phyloP scores from a whole-genome alignment of 2,797 vertebrate species.

The Rallus crepitans region DNA sequence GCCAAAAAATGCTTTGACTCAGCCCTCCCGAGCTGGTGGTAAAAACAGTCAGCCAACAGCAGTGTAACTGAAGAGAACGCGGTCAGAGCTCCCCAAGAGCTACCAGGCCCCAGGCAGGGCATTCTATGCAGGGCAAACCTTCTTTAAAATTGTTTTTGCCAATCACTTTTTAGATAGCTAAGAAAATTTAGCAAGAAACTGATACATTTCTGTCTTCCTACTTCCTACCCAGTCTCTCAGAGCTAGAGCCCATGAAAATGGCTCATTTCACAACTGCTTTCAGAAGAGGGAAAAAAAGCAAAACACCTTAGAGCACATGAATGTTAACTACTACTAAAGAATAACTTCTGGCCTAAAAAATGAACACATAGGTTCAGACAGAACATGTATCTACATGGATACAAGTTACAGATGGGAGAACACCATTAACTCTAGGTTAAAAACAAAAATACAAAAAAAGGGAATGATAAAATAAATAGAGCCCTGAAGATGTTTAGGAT shows the following conservation, averaged over 20 bases:
- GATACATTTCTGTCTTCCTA: not conserved
- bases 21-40: not conserved
- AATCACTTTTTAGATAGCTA: not conserved
- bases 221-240: not conserved
- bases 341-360: not conserved
- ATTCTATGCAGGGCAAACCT: not conserved
- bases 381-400: not conserved
- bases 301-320: not conserved
- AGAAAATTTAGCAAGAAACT: not conserved
- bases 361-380: not conserved
- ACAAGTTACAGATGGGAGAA: not conserved
- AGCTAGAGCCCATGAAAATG: not conserved
- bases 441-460: not conserved
- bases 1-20: not conserved
- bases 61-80: fast-evolving
- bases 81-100: not conserved
- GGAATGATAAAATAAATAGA: not conserved
- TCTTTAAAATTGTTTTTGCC: not conserved
- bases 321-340: not conserved
- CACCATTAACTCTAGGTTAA: not conserved
- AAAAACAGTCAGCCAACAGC: not conserved
- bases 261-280: not conserved
- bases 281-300: not conserved
- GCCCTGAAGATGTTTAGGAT: not conserved
- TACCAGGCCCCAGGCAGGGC: not conserved